These are phyloP conservation scores for Brachionus koreanus DNA, from an alignment of 1,140 invertebrate genomes.

Conservation along the genomic window DNA sequence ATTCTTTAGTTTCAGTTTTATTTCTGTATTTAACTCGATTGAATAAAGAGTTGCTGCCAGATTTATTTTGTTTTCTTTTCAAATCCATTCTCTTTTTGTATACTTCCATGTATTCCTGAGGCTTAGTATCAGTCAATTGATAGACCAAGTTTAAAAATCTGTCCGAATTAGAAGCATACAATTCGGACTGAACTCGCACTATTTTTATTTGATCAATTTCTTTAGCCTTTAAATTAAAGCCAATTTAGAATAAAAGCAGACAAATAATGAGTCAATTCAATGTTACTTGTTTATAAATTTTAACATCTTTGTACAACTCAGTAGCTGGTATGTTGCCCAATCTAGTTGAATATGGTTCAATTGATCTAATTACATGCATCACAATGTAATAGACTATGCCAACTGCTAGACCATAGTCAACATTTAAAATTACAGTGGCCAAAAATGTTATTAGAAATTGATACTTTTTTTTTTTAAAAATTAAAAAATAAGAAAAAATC, in stretches of 20 bases:
- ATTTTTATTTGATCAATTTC: neutral
- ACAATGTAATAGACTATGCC: constrained; percentile 45
- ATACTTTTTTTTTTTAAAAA: constrained; percentile 45
- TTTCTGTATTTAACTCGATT: neutral
- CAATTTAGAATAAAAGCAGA: neutral
- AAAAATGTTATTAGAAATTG: constrained; percentile 46
- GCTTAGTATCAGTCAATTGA: neutral
- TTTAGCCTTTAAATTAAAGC: neutral
- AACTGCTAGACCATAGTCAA: constrained; percentile 48
- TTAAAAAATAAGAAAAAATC: neutral
- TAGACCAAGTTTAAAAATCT: neutral
- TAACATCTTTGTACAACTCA: constrained; percentile 44
- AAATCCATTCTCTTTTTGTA: neutral
- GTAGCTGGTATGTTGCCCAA: constrained; percentile 43
- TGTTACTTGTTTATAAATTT: constrained; percentile 42
- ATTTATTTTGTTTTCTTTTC: neutral
- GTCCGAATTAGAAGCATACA: neutral
- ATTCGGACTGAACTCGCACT: neutral
- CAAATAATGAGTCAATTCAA: too few relatives aligned
- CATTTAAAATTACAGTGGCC: constrained; percentile 44
- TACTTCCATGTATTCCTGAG: neutral
- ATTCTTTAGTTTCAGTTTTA: neutral
- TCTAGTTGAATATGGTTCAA: constrained; percentile 52
- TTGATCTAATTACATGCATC: constrained; percentile 49
- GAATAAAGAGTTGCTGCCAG: neutral